These are phyloP conservation scores for Drosophila antonietae DNA, from an alignment of 2,888 invertebrate genomes.

Conservation along the genomic window DNA sequence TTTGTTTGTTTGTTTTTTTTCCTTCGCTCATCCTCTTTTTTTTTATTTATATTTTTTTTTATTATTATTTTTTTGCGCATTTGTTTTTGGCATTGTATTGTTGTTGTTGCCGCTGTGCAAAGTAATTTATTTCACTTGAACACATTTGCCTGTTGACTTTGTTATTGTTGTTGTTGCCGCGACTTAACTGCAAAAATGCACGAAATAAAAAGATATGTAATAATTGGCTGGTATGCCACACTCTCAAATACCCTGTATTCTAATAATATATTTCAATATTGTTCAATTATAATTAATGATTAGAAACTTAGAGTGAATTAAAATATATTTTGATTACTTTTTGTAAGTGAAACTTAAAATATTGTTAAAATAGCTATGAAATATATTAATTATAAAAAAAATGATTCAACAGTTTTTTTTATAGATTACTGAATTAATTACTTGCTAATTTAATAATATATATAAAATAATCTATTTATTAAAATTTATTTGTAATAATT, in stretches of 20 bases:
- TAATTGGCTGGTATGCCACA: neutral
- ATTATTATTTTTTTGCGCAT: constrained; percentile 45
- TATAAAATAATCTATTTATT: too few species aligned
- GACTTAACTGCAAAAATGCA: constrained; percentile 51
- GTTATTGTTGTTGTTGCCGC: constrained; percentile 29
- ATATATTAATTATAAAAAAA: too few species aligned
- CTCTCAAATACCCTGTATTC: neutral
- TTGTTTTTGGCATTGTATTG: constrained; percentile 31
- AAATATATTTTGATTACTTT: too few species aligned
- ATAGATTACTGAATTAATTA: too few species aligned
- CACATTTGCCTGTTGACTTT: constrained; percentile 64
- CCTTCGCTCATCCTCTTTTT: constrained; percentile 19
- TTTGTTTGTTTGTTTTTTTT: constrained; percentile 56
- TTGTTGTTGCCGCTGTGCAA: constrained; percentile 48
- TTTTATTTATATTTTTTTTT: constrained; percentile 35
- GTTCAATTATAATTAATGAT: too few species aligned
- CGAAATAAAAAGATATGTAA: constrained; percentile 6
- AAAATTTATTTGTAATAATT: too few species aligned
- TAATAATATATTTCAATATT: too few species aligned
- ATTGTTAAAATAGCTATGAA: too few species aligned
- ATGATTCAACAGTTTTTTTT: too few species aligned
- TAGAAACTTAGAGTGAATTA: too few species aligned
- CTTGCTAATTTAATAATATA: too few species aligned
- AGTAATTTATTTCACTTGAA: constrained; percentile 81
- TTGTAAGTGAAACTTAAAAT: too few species aligned